These are phyloP conservation scores for Illadopsis cleaveri DNA, from an alignment of 2,113 vertebrate genomes.

Conservation along the genomic window DNA sequence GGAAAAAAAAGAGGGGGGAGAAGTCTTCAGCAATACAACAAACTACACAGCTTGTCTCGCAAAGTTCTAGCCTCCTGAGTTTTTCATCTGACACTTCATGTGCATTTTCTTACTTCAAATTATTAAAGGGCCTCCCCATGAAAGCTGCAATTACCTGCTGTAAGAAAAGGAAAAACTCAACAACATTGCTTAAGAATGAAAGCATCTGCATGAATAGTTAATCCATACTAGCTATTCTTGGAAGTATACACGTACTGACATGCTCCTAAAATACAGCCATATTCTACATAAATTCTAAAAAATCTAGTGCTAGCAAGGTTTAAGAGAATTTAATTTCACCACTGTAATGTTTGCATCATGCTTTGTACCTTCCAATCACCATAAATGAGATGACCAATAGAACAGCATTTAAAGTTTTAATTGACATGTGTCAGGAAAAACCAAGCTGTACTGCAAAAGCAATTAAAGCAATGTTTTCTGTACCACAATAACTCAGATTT, in stretches of 20 bases:
- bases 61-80: not conserved
- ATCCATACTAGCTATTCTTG: not conserved
- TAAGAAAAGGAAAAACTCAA: not conserved
- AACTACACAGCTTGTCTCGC: not conserved
- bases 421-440: not conserved
- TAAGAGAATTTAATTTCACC: not conserved
- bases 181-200: not conserved
- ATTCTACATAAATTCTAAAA: not conserved
- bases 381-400: not conserved
- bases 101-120: not conserved
- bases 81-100: not conserved
- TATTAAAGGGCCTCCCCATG: not conserved
- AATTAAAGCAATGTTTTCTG: conserved; percentile 15
- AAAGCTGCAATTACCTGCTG: not conserved
- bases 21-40: not conserved
- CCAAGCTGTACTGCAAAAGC: not conserved
- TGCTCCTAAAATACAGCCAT: not conserved
- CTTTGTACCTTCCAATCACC: not conserved
- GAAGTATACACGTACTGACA: not conserved
- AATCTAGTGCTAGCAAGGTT: not conserved
- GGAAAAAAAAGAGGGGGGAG: not conserved
- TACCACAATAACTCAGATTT: not conserved
- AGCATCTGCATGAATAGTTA: not conserved
- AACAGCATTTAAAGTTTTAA: not conserved
- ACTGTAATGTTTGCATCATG: not conserved